Conservation (phyloP, 2,888 invertebrate genomes). For the Nectonema munidae region DNA sequence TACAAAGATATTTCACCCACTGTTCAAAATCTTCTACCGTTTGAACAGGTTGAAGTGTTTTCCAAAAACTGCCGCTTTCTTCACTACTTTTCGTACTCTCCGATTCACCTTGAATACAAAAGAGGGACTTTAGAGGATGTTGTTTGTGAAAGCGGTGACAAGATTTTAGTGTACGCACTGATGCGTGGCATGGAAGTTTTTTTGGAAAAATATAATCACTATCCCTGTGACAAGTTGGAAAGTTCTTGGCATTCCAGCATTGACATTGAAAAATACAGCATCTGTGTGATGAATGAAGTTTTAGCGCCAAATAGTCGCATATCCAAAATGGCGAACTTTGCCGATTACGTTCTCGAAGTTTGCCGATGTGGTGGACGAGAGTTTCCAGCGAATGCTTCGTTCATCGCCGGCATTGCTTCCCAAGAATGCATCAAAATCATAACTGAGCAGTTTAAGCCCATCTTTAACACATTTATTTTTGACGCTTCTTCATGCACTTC, state of each 20-base stretch:
- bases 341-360: constrained; percentile 18
- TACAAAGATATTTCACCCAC: constrained; percentile 15
- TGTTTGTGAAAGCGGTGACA: constrained; percentile 19
- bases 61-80: constrained; percentile 45
- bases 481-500: constrained; percentile 30
- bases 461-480: constrained; percentile 73
- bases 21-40: constrained; percentile 1
- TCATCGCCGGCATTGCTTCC: constrained; percentile 60
- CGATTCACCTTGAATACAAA: constrained; percentile 45
- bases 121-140: constrained; percentile 18
- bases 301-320: constrained; percentile 9
- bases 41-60: constrained; percentile 16
- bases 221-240: constrained; percentile 34
- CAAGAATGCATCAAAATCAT: constrained; percentile 80
- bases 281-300: background rate
- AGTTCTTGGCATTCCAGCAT: constrained; percentile 10
- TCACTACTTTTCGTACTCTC: constrained; percentile 37
- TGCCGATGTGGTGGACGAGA: constrained; percentile 63
- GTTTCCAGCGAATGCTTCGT: constrained; percentile 65
- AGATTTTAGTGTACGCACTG: constrained; percentile 42
- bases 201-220: constrained; percentile 47
- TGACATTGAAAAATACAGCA: background rate
- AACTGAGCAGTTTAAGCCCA: constrained; percentile 72
- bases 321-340: background rate
- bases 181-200: constrained; percentile 64